Evolutionary conservation across 2,797 vertebrate genomes (phyloP), one percentile per base, ranked within the genome.

Genomic region (Scolopax bukidnonensis): DNA sequence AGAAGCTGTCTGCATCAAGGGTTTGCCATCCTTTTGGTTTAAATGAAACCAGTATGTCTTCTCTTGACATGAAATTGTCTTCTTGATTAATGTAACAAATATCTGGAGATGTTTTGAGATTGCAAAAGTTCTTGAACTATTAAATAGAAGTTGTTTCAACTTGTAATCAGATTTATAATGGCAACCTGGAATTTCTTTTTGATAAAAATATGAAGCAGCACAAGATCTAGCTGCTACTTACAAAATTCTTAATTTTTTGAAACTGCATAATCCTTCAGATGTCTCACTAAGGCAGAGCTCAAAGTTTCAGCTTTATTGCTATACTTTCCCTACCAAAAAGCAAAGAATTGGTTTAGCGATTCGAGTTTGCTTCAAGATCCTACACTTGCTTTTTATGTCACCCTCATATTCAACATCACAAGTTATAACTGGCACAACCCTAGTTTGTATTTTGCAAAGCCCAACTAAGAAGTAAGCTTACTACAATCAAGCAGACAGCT

Each of bases 401-500:
- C 3, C 33, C 59, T 67, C 38, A 19, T 4, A 56, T 76, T 45
- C 53, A 75, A 74, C 16, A 33, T 60, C 67, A 64, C 2, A 1
- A 85, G 15, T 59, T 59, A 21, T 3, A 94, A 82, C 41, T 94
- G 96, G 96, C 93, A 92, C 94, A 97, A 96, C 81, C 94, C 96
- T 89, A 95, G 90, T 91, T 84, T 78, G 56, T 40, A 84, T 53
- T 84, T 87, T 74, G 80, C 96, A 95, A 96, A 97, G 95, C 91
- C 85, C 86, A 69, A 3, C 95, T 90, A 95, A 87, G 79, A 85
- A 90, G 71, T 48, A 94, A 95, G 90, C 87, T 96, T 33, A 86
- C 93, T 93, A 93, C 81, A 89, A 89, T 47, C 88, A 93, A 78
- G 96, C 92, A 93, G 94, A 77, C 94, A 94, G 91, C 94, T 70